Evolutionary conservation across 2,797 vertebrate species (phyloP), one percentile per base, ranked within the genome.

Genomic region (Pitangus sulphuratus): DNA sequence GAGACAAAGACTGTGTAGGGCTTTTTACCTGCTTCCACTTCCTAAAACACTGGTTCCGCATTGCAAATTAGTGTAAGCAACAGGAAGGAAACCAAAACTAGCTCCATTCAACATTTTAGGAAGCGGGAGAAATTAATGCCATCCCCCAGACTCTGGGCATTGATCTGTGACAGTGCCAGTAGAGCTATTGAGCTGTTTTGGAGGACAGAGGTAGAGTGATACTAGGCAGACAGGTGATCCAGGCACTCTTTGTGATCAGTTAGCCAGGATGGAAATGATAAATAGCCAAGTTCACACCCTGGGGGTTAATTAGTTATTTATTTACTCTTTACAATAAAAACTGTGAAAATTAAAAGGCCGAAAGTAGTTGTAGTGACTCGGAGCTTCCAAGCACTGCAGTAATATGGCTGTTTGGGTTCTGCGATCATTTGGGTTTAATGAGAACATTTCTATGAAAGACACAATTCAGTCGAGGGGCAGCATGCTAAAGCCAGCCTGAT

Each of bases 381-480:
- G 7, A 51, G 12, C 37, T 87, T 64, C 5, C 3, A 84, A 28
- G 30, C 47, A 11, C 8, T n/a, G 19, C 70, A 91, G 31, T 70
- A 84, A 69, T 47, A n/a, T 0, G 0, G 33, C 50, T 82, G 24
- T 87, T 82, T 92, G 56, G 24, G 16, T 90, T 84, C 48, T 80
- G 70, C 74, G 71, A 89, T 87, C 7, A n/a, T 82, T 89, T 56
- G n/a, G 26, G 85, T 89, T 96, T 96, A 93, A 87, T 83, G 40
- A 96, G 90, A 85, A 77, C 22, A 7, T 89, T 89, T 64, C 65
- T 77, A 54, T 95, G 95, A 94, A 96, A 95, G 93, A 74, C 78
- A 87, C 33, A 93, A 83, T 94, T 96, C 78, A 96, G 30, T 70
- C 0, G 0, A 7, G 2, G 3, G 35, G 51, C 60, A 57, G 60